Evolutionary conservation across 2,888 invertebrate species (phyloP), one percentile per base, ranked within the genome.

Genomic region (Tachystola acroxantha): DNA sequence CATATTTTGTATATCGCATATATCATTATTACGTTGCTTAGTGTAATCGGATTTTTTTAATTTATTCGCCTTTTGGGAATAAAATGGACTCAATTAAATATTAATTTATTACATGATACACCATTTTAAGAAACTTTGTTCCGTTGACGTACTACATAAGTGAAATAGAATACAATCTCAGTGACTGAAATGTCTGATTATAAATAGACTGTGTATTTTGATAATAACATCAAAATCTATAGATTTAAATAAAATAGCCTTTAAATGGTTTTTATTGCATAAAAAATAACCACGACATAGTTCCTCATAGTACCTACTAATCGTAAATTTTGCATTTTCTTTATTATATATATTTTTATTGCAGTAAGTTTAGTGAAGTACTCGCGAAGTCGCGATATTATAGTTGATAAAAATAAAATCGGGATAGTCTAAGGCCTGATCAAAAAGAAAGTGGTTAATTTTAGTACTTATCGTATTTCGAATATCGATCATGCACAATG

Each of bases 301-400:
- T 86, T 86, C 86, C 86, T 86, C 76, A 81, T 82, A 82, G 86
- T 86, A 85, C 84, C 84, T 85, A 85, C 78, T 77, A 73, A 81
- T 81, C 84, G 81, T 79, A 82, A 81, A 78, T 79, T 77, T 71
- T 85, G 85, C 84, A 85, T 85, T 85, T 76, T 80, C 71, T 77
- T 78, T 71, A 68, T 69, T 67, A 72, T 68, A 64, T 76, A 64
- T 75, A 76, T 71, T 75, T 71, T 75, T 80, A 73, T 64, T 72
- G 71, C 77, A 69, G 66, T 85, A 84, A 82, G 81, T 76, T 16
- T 81, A 81, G 76, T 72, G 60, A 72, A 71, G 67, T 80, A 77
- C 65, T 75, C 68, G 71, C 71, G 64, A 64, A n/a, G n/a, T n/a
- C n/a, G n/a, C n/a, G n/a, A n/a, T n/a, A n/a, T n/a, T 72, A 61